Percentiles rank a stretch among this genome's conserved stretches.
Evolutionary conservation across 2,113 vertebrate genomes (phyloP).

Genomic region (Euleptes europaea): DNA sequence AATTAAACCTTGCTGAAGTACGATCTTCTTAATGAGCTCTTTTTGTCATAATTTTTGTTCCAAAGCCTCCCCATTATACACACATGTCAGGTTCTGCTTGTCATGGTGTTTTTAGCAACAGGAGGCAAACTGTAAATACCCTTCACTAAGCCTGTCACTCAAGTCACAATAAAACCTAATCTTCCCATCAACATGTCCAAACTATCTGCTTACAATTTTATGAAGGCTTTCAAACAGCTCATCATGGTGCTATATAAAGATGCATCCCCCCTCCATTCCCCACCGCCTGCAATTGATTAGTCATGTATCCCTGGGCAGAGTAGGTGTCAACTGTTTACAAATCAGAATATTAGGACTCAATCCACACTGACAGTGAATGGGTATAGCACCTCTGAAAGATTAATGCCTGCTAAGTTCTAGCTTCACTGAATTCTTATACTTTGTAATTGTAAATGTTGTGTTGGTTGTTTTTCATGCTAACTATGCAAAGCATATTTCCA

Average conservation of each 20-base stretch:
- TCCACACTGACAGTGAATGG: neutral
- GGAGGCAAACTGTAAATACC: constrained; percentile 64
- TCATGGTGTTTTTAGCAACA: constrained; percentile 63
- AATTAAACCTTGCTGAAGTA: constrained; percentile 51
- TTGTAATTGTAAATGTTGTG: neutral
- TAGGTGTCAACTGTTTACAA: neutral
- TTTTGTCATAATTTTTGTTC: constrained; percentile 59
- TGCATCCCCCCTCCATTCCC: neutral
- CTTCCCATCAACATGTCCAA: constrained; percentile 56
- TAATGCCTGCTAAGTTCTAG: neutral
- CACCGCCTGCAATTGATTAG: constrained; percentile 6
- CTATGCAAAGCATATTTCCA: neutral
- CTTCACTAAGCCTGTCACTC: constrained; percentile 66
- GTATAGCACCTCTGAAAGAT: neutral
- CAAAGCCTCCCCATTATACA: constrained; percentile 47
- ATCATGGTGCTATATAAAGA: constrained; percentile 11
- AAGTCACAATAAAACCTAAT: constrained; percentile 66
- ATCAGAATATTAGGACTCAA: neutral
- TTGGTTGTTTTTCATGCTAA: neutral
- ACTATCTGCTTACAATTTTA: constrained; percentile 60
- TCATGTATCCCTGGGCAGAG: neutral
- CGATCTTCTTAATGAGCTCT: constrained; percentile 52
- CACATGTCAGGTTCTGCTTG: constrained; percentile 64
- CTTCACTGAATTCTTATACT: neutral
- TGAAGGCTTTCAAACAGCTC: constrained; percentile 63